Conservation (phyloP, 1,140 invertebrate species). For the Bombus sibiricus region DNA sequence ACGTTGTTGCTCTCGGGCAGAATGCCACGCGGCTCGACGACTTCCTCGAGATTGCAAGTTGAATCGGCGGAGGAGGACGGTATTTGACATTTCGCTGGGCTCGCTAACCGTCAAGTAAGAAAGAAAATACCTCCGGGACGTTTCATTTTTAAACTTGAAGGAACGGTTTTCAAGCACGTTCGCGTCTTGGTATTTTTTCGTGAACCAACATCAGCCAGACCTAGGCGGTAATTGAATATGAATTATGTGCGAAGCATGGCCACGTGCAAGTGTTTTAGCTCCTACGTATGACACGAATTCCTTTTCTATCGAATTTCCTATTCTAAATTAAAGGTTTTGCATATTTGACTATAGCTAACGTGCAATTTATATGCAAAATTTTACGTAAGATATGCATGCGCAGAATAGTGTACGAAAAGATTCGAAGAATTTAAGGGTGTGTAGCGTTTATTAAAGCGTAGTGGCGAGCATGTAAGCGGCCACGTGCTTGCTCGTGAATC, state of each 20-base stretch:
- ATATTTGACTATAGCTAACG: not conserved
- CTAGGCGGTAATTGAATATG: conserved; percentile 13
- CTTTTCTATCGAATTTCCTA: not conserved
- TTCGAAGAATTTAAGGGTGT: not conserved
- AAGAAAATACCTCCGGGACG: conserved; percentile 7
- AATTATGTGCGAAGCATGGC: conserved; percentile 19
- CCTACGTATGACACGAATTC: not conserved
- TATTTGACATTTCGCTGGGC: conserved; percentile 35
- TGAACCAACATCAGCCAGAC: not conserved
- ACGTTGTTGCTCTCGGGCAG: conserved; percentile 26
- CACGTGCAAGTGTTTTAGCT: not conserved
- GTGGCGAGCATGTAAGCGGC: no score
- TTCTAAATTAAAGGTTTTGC: not conserved
- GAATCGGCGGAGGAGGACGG: conserved; percentile 3
- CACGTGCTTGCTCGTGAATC: no score
- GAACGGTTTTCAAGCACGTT: not conserved
- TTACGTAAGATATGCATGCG: not conserved
- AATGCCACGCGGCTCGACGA: conserved; percentile 19
- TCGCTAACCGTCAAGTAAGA: not conserved
- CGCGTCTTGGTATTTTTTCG: not conserved
- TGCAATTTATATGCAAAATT: conserved; percentile 1
- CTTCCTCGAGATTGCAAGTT: conserved; percentile 28
- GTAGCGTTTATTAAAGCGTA: not conserved
- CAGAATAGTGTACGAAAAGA: no score
- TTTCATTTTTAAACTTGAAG: not conserved